These are phyloP conservation scores for Anthophora plumipes DNA, from an alignment of 2,888 invertebrate genomes.

Conservation along the genomic window DNA sequence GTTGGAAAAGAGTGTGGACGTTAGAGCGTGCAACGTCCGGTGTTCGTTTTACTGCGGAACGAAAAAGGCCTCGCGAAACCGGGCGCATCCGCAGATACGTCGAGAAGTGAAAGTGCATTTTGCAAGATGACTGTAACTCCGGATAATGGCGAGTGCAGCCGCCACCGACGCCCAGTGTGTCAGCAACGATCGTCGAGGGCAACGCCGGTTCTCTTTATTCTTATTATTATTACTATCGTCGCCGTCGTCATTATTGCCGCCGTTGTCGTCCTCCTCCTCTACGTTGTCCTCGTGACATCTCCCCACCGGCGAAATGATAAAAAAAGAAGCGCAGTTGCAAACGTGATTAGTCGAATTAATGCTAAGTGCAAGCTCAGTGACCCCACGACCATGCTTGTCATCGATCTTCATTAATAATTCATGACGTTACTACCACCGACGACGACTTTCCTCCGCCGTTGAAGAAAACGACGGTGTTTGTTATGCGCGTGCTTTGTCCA, in stretches of 20 bases:
- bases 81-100: constrained; percentile 69
- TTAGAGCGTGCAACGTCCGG: constrained; percentile 32
- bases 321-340: constrained; percentile 31
- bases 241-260: background rate
- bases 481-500: constrained; percentile 58
- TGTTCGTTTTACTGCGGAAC: constrained; percentile 35
- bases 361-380: constrained; percentile 32
- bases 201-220: constrained; percentile 5
- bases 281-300: constrained; percentile 13
- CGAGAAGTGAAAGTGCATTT: constrained; percentile 73
- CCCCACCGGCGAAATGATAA: background rate
- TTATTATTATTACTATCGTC: constrained; percentile 3
- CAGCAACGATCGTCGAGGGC: constrained; percentile 54
- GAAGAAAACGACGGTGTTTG: constrained; percentile 36
- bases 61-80: constrained; percentile 56
- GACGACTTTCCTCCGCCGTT: constrained; percentile 31
- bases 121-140: constrained; percentile 70
- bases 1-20: constrained; percentile 4
- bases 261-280: background rate
- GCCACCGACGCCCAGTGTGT: constrained; percentile 59
- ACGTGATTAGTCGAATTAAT: constrained; percentile 44
- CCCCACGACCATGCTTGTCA: constrained; percentile 42
- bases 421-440: constrained; percentile 28
- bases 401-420: constrained; percentile 58
- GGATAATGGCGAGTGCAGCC: constrained; percentile 62